These are phyloP conservation scores for Ceratina calcarata DNA, from an alignment of 1,140 invertebrate genomes.

Conservation along the genomic window DNA sequence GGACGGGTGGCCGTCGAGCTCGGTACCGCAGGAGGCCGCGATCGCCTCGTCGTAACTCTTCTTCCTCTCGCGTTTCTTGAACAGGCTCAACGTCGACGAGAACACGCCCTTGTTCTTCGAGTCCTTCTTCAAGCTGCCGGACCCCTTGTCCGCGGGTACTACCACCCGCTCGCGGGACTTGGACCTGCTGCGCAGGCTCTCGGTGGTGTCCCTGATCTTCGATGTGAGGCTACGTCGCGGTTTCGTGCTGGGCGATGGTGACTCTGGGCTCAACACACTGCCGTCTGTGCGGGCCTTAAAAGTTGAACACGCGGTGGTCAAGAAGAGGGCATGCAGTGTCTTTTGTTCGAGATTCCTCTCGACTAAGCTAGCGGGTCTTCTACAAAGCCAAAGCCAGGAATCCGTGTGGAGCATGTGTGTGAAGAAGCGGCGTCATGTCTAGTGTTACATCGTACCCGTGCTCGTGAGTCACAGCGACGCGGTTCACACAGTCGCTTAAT, in stretches of 20 bases:
- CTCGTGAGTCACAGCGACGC: too few relatives aligned
- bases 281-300: constrained; percentile 70
- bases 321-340: constrained; percentile 21
- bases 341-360: constrained; percentile 35
- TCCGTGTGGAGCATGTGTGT: constrained; percentile 16
- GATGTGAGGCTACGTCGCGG: constrained; percentile 75
- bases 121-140: constrained; percentile 73
- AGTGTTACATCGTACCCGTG: too few relatives aligned
- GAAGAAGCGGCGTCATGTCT: not conserved
- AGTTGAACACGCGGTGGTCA: constrained; percentile 47
- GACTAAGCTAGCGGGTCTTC: constrained; percentile 35
- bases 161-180: constrained; percentile 69
- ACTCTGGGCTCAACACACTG: constrained; percentile 84
- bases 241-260: constrained; percentile 80
- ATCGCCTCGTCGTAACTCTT: constrained; percentile 73
- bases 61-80: constrained; percentile 80
- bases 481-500: too few relatives aligned
- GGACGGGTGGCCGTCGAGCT: constrained; percentile 53
- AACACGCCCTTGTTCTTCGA: constrained; percentile 79
- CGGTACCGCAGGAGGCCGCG: constrained; percentile 34
- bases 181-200: constrained; percentile 74
- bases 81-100: constrained; percentile 79
- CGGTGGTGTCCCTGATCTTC: constrained; percentile 76
- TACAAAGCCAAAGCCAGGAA: constrained; percentile 44
- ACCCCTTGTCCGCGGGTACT: constrained; percentile 66